Conservation (phyloP, 1,140 invertebrate species). For the Bombus breviceps region DNA sequence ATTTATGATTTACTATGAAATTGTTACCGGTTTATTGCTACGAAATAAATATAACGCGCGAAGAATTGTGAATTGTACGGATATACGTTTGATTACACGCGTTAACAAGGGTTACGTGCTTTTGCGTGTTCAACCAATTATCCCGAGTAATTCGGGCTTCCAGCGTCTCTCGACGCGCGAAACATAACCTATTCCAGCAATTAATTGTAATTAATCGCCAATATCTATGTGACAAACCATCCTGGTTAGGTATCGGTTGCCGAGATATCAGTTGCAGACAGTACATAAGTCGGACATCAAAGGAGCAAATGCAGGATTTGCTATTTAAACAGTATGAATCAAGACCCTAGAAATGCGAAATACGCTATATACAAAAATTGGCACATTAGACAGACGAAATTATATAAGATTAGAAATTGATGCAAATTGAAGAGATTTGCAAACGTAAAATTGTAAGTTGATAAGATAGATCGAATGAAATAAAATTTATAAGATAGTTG, state of each 20-base stretch:
- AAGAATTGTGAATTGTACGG: background rate
- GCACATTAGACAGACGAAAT: no score
- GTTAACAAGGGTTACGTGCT: constrained; percentile 21
- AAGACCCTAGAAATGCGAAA: no score
- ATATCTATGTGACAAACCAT: constrained; percentile 26
- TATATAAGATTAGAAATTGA: background rate
- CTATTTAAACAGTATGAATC: background rate
- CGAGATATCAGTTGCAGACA: constrained; percentile 20
- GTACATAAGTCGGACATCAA: constrained; percentile 25
- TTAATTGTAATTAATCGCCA: constrained; percentile 47
- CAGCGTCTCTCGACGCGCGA: background rate
- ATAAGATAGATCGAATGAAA: no score
- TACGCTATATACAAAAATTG: background rate
- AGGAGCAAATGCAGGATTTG: background rate
- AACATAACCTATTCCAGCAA: constrained; percentile 18
- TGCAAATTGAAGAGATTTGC: background rate
- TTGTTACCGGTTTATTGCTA: background rate
- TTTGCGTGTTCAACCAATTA: constrained; percentile 6
- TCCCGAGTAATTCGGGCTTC: constrained; percentile 12
- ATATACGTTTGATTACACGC: constrained; percentile 11
- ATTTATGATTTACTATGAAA: background rate
- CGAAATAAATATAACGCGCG: background rate
- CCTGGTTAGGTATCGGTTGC: constrained; percentile 8
- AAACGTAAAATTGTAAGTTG: background rate
- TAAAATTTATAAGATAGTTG: no score